Evolutionary conservation across 2,888 invertebrate species (phyloP).

Genomic region (Copidosoma aretas): DNA sequence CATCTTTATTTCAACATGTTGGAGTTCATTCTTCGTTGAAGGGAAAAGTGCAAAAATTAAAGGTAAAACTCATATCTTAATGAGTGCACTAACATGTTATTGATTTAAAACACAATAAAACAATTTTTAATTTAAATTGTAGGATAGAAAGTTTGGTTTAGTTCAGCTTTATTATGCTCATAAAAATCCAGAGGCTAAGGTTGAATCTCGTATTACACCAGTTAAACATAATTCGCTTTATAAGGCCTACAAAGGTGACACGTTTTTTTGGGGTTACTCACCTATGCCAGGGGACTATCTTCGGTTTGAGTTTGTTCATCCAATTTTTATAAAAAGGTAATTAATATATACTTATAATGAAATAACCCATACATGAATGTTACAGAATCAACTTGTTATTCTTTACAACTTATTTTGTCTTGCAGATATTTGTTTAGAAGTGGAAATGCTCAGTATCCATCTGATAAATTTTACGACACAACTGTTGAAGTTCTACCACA

Average conservation of each 20-base stretch:
- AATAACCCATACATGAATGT: background rate
- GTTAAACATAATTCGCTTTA: conserved; percentile 81
- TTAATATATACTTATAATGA: background rate
- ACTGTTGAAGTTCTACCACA: conserved; percentile 80
- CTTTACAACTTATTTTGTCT: background rate
- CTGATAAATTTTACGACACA: conserved; percentile 87
- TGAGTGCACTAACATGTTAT: conserved; percentile 62
- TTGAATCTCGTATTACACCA: conserved; percentile 77
- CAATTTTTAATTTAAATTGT: conserved; percentile 43
- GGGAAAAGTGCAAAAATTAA: conserved; percentile 95
- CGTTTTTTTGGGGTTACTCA: conserved; percentile 89
- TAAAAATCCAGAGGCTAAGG: conserved; percentile 74
- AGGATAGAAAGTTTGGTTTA: conserved; percentile 90
- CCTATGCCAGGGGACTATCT: conserved; percentile 84
- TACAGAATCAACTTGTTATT: conserved; percentile 13
- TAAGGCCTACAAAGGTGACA: conserved; percentile 84
- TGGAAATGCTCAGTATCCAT: conserved; percentile 88
- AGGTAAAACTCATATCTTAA: conserved; percentile 66
- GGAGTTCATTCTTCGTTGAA: conserved; percentile 93
- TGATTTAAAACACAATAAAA: conserved; percentile 15
- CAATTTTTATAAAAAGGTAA: conserved; percentile 72
- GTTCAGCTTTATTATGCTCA: conserved; percentile 80
- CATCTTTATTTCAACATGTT: conserved; percentile 93
- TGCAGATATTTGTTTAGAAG: conserved; percentile 83
- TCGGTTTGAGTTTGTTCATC: conserved; percentile 79